Evolutionary conservation across 2,113 vertebrate genomes (phyloP), one percentile per base, ranked within the genome.

Genomic region (Odocoileus hemionus): DNA sequence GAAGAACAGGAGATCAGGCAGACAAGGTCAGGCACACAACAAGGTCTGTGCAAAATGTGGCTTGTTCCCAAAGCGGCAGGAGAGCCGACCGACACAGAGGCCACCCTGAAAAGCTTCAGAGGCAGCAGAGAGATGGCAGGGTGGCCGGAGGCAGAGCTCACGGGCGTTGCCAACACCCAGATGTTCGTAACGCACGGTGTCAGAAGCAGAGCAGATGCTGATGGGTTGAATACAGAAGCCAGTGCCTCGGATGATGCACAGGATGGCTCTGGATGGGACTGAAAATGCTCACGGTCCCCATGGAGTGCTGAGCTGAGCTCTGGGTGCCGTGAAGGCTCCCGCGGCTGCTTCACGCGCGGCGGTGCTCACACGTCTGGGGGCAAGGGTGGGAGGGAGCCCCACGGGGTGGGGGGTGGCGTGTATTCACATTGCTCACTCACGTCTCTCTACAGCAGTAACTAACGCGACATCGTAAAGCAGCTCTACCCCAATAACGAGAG

Each of bases 361-460:
- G 1, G 21, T 5, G 36, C 39, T 76, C 70, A 76, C 6, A 14
- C 12, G 2, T 7, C 70, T 7, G 11, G 70, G 36, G n/a, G 36
- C 3, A 21, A 43, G 36, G 23, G 21, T 12, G n/a, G 36, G 70
- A 14, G 5, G 36, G 70, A 25, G 36, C 67, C 9, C 67, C 67
- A 23, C 19, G n/a, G 6, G 19, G 60, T 1, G 33, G 17, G 33
- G 61, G 64, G 33, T 9, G 33, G 33, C 17, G 1, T 4, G 64
- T 5, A 4, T 0, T 39, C 36, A 14, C 70, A 7, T 1, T 2
- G 21, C 36, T 43, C 11, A 26, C 67, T 70, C 2, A 8, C 3
- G 33, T 5, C 33, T 2, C 15, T 6, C 10, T 21, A 1, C 17
- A 5, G 64, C 64, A 67, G 4, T 0, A n/a, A 19, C n/a, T 1